Percentiles rank a stretch among this genome's conserved stretches.
Evolutionary conservation across 1,140 invertebrate genomes (phyloP).

Genomic region (Dreissena rostriformis): DNA sequence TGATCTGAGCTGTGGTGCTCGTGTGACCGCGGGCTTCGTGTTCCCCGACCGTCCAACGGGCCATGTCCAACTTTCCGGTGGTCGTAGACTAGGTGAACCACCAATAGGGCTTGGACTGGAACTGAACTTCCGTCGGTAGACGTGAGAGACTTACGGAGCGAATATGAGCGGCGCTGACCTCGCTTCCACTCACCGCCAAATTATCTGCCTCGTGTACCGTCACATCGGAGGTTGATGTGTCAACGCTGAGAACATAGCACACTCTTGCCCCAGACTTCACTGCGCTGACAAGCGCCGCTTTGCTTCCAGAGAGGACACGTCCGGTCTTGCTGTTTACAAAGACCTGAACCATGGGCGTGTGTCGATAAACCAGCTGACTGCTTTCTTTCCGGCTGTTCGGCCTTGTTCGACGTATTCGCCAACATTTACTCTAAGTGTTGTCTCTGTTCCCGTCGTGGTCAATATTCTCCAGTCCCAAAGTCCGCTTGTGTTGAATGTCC

Average conservation of each 20-base stretch:
- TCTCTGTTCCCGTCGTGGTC: too few species aligned
- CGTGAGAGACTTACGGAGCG: not conserved
- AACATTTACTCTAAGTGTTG: not conserved
- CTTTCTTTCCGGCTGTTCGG: not conserved
- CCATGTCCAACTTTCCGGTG: constrained; percentile 20
- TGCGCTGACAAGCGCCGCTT: not conserved
- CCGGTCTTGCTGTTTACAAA: not conserved
- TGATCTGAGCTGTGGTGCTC: not conserved
- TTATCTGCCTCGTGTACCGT: constrained; percentile 13
- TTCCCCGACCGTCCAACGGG: constrained; percentile 31
- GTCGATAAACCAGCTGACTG: too few species aligned
- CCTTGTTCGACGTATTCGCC: not conserved
- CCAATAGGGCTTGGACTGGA: constrained; percentile 10
- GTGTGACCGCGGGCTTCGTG: constrained; percentile 10
- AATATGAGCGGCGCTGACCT: constrained; percentile 9
- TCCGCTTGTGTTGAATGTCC: too few species aligned
- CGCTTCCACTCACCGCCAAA: not conserved
- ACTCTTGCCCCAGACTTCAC: constrained; percentile 14
- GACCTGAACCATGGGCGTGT: too few species aligned
- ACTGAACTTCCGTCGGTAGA: not conserved
- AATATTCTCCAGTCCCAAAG: not conserved
- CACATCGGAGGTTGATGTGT: too few species aligned
- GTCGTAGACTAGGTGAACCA: constrained; percentile 25
- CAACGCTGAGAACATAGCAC: not conserved
- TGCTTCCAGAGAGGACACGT: not conserved